Percentiles rank a stretch among this genome's conserved stretches.
These are phyloP conservation scores for Dryadula phaetusa DNA, from an alignment of 2,888 invertebrate genomes.

Conservation along the genomic window DNA sequence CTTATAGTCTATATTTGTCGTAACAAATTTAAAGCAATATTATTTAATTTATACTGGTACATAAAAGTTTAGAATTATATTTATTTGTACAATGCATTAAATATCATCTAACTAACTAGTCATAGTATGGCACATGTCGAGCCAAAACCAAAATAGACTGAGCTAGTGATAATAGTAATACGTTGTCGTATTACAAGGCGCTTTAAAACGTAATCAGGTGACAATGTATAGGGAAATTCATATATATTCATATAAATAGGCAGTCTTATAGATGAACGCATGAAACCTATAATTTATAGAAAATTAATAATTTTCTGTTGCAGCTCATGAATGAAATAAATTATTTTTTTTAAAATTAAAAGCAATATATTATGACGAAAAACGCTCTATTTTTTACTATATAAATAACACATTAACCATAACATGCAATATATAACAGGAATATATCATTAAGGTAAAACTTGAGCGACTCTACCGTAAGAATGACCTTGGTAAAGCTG, in stretches of 20 bases:
- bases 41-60: neutral
- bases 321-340: too few species aligned
- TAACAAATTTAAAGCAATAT: too few species aligned
- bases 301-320: neutral
- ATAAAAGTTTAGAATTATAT: constrained; percentile 8
- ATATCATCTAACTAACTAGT: constrained; percentile 35
- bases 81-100: constrained; percentile 19
- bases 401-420: neutral
- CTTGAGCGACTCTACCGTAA: constrained; percentile 36
- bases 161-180: constrained; percentile 62
- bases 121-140: constrained; percentile 49
- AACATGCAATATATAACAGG: neutral
- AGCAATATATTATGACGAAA: neutral
- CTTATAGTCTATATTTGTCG: too few species aligned
- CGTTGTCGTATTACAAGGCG: constrained; percentile 37
- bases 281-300: neutral
- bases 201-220: constrained; percentile 34
- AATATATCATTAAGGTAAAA: constrained; percentile 14
- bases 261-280: neutral
- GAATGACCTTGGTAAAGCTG: constrained; percentile 44
- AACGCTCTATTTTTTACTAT: neutral
- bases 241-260: neutral
- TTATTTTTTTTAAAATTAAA: too few species aligned
- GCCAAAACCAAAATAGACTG: constrained; percentile 77
- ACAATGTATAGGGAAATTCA: neutral